phyloP scores from a whole-genome alignment of 1,140 invertebrate genomes.

The Scaptomyza hsui region DNA sequence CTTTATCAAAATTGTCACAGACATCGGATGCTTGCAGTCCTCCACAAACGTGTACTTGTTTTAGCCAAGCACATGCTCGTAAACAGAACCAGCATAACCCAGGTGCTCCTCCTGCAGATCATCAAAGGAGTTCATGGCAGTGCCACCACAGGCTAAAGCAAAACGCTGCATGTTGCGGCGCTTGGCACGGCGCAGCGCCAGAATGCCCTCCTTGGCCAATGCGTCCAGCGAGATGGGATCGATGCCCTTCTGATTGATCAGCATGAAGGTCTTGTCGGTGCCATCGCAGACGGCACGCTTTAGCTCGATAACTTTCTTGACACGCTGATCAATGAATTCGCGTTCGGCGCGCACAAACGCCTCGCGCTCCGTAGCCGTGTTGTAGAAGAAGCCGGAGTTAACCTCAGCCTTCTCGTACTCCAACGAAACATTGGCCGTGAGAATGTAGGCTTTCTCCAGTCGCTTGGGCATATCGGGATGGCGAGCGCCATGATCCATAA shows the following conservation, averaged over 20 bases:
- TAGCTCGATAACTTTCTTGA: slow-evolving; percentile 97
- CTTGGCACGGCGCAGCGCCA: slow-evolving; percentile 97
- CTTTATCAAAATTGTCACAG: slow-evolving; percentile 98
- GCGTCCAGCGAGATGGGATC: slow-evolving; percentile 98
- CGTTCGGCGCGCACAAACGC: slow-evolving; percentile 97
- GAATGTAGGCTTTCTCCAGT: slow-evolving; percentile 96
- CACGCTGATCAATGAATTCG: slow-evolving; percentile 97
- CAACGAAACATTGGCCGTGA: slow-evolving; percentile 98
- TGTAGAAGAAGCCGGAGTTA: slow-evolving; percentile 99
- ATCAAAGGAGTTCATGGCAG: slow-evolving; percentile 98
- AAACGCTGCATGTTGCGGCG: slow-evolving; percentile 99
- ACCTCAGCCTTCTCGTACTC: slow-evolving; percentile 99
- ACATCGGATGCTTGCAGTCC: slow-evolving; percentile 96
- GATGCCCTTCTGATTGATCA: slow-evolving; percentile 99
- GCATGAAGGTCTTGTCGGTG: slow-evolving; percentile 94
- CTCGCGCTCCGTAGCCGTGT: slow-evolving; percentile 97
- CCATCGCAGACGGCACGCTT: slow-evolving; percentile 97
- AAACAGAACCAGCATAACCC: slow-evolving; percentile 97
- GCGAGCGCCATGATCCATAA: slow-evolving; percentile 98
- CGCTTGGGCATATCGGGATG: slow-evolving; percentile 99
- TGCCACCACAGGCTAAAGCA: slow-evolving; percentile 96
- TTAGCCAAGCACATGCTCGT: slow-evolving; percentile 98
- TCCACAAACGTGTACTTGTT: slow-evolving; percentile 99
- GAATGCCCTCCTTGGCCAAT: slow-evolving; percentile 97
- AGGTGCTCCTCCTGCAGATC: slow-evolving; percentile 94